Conservation (phyloP, 2,113 vertebrate genomes). For the Sphyrna mokarran region DNA sequence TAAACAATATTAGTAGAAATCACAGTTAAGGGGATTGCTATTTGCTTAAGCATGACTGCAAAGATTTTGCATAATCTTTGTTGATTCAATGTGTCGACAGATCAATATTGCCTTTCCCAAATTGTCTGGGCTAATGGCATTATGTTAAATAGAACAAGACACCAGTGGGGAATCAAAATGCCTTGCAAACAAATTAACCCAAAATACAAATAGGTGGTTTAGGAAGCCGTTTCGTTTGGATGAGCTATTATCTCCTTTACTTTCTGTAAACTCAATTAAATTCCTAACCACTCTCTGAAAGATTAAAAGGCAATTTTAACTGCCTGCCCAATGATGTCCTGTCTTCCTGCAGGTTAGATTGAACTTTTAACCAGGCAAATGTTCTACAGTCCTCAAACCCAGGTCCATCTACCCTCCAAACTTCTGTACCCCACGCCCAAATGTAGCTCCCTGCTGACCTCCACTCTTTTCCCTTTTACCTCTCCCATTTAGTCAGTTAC, state of each 20-base stretch:
- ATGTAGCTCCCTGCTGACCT: too few relatives aligned
- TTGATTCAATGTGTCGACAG: not conserved
- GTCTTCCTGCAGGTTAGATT: not conserved
- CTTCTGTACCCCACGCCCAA: not conserved
- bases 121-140: not conserved
- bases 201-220: slow-evolving; percentile 4
- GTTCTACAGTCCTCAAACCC: not conserved
- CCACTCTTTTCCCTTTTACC: not conserved
- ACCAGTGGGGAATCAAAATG: not conserved
- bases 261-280: not conserved
- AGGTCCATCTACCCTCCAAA: too few relatives aligned
- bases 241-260: not conserved
- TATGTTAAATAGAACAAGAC: not conserved
- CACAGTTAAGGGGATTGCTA: not conserved
- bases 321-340: not conserved
- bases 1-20: slow-evolving; percentile 22
- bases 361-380: not conserved
- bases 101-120: slow-evolving; percentile 19
- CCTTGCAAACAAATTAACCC: not conserved
- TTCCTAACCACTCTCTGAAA: not conserved
- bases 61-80: not conserved
- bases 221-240: not conserved
- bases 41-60: slow-evolving; percentile 17
- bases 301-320: not conserved
- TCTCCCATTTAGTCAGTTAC: not conserved